phyloP scores from a whole-genome alignment of 2,113 vertebrate species.

The Saiga tatarica region DNA sequence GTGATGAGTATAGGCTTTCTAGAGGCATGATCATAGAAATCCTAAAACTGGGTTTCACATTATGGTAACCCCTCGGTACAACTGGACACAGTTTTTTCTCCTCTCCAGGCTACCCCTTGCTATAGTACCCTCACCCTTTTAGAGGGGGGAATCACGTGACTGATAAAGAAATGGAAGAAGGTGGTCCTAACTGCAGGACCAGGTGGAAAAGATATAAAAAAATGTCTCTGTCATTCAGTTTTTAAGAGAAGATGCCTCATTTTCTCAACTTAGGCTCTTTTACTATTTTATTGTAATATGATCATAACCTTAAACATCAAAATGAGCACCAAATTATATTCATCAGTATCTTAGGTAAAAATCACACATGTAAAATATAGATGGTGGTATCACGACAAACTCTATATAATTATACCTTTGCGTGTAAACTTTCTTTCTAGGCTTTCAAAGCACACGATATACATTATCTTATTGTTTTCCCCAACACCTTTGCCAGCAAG shows the following conservation, averaged over 20 bases:
- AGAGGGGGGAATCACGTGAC: neutral
- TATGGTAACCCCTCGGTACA: neutral
- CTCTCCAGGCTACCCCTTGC: neutral
- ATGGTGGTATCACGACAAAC: neutral
- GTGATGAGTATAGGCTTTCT: neutral
- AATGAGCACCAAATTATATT: neutral
- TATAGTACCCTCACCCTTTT: neutral
- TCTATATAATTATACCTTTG: constrained; percentile 15
- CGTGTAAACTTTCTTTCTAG: neutral
- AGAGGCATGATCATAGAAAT: neutral
- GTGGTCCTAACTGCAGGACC: neutral
- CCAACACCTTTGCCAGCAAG: neutral
- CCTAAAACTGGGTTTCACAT: neutral
- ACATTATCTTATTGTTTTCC: neutral
- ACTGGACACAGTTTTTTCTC: neutral
- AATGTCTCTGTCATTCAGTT: neutral
- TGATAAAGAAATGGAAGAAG: neutral
- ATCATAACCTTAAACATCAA: neutral
- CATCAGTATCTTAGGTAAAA: constrained; percentile 7
- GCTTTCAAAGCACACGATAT: neutral
- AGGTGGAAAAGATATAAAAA: neutral
- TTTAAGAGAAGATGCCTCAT: neutral
- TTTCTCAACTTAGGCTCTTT: neutral
- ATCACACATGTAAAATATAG: neutral
- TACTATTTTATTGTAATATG: neutral